Evolutionary conservation across 2,888 invertebrate genomes (phyloP), one percentile per base, ranked within the genome.

Genomic region (Archaeoteleia sp.): DNA sequence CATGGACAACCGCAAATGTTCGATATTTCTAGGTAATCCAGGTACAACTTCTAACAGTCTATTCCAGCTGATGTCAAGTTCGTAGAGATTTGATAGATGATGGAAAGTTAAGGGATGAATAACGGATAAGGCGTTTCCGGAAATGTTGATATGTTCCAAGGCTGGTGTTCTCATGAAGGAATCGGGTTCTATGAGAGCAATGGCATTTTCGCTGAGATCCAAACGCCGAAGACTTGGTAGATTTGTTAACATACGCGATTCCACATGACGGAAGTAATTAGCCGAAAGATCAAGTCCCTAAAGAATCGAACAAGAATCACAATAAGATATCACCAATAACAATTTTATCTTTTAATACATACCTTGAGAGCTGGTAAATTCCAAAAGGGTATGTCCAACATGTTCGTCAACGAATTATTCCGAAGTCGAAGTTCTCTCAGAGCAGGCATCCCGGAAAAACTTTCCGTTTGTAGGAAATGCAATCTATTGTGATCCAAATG

Each of bases 371-470:
- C 91, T 0, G 95, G 95, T 35, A 95, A 86, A 86, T 95, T 93
- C 94, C 95, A 95, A 78, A 93, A 91, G 0, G 95, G 94, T 42
- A 91, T 89, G 67, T 92, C 91, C 37, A 91, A 86, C 45, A 91
- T 87, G 79, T 93, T 92, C 0, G 90, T 89, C 17, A 96, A 85
- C 1, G 94, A 94, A 81, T 96, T 96, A 78, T 95, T 95, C 71
- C 91, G 90, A 61, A 96, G 86, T 74, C 94, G 90, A 25, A 96
- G 87, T 79, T 95, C 95, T 72, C 95, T 87, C 27, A 96, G 85
- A 0, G 94, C 92, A 0, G 94, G 94, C 91, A 96, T 92, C 9
- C 92, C 92, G 80, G 91, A 90, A 79, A 96, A 91, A 0, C 95
- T 92, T 79, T 95, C 93, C 29, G 91, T 87, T 75, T 94, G 93